Evolutionary conservation across 2,797 vertebrate species (phyloP).

Genomic region (Ceryle rudis): DNA sequence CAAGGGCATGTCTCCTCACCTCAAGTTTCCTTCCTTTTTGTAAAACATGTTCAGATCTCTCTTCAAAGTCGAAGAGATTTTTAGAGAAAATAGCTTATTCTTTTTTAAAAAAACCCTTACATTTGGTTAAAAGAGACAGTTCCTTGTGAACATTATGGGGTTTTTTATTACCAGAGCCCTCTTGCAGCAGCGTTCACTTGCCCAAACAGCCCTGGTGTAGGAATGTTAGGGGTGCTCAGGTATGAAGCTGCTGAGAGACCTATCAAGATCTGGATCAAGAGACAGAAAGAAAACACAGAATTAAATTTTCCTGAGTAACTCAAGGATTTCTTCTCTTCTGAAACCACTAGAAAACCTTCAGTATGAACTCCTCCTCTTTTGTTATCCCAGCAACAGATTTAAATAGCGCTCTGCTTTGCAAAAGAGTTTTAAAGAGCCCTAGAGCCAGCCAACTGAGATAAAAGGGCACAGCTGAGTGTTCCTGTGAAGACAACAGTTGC

Average conservation of each 20-base stretch:
- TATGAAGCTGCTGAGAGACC: slow-evolving; percentile 10
- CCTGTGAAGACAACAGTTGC: neutral
- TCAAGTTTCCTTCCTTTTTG: neutral
- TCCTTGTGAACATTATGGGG: neutral
- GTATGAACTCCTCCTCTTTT: neutral
- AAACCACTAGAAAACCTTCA: neutral
- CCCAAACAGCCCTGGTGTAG: neutral
- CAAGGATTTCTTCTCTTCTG: neutral
- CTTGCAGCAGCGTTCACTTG: neutral
- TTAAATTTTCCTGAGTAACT: neutral
- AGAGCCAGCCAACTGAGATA: neutral
- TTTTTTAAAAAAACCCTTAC: rapidly evolving
- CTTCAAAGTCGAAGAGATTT: neutral
- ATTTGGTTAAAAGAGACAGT: neutral
- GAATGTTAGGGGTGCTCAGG: neutral
- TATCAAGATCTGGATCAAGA: neutral
- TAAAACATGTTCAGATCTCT: neutral
- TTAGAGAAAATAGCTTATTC: neutral
- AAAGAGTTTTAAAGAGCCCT: neutral
- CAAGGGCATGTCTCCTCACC: neutral
- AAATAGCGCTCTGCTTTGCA: neutral
- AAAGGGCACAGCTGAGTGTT: slow-evolving; percentile 22
- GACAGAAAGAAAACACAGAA: neutral
- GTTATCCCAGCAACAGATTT: neutral
- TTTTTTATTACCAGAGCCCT: neutral